Conservation (phyloP, 2,888 invertebrate genomes). For the Steinernema hermaphroditum region DNA sequence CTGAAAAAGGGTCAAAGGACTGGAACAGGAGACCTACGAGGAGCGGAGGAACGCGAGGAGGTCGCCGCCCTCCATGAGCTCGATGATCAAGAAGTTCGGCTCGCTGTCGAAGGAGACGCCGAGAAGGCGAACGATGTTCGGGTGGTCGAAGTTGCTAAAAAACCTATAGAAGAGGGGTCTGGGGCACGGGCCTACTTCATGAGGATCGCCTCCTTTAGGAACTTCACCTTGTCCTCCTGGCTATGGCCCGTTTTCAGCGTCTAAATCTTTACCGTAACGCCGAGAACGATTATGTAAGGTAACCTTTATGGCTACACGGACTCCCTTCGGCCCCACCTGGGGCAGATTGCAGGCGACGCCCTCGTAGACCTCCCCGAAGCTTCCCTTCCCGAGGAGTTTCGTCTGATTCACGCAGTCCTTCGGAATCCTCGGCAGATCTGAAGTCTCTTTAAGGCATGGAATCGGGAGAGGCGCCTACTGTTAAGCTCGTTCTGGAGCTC, state of each 20-base stretch:
- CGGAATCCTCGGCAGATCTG: slow-evolving; percentile 81
- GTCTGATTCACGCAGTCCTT: slow-evolving; percentile 83
- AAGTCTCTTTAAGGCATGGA: background rate
- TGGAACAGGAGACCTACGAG: slow-evolving; percentile 62
- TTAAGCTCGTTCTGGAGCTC: slow-evolving; percentile 49
- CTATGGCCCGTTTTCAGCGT: slow-evolving; percentile 88
- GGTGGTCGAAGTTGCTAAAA: slow-evolving; percentile 85
- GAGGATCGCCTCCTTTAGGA: slow-evolving; percentile 90
- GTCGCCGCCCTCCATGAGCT: slow-evolving; percentile 96
- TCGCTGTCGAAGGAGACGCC: slow-evolving; percentile 93
- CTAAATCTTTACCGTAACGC: slow-evolving; percentile 68
- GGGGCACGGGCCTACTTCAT: slow-evolving; percentile 73
- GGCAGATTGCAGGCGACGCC: slow-evolving; percentile 78
- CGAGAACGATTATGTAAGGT: slow-evolving; percentile 10
- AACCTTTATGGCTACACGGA: slow-evolving; percentile 89
- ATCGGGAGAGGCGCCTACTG: slow-evolving; percentile 36
- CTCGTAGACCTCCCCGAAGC: slow-evolving; percentile 95
- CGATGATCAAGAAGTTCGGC: slow-evolving; percentile 89
- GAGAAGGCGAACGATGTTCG: slow-evolving; percentile 86
- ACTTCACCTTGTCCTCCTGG: slow-evolving; percentile 81
- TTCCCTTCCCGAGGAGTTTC: slow-evolving; percentile 89
- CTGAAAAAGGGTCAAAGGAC: slow-evolving; percentile 20
- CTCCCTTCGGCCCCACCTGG: slow-evolving; percentile 72
- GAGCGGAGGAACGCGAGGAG: slow-evolving; percentile 84
- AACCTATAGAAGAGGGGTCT: background rate